phyloP scores from a whole-genome alignment of 2,888 invertebrate genomes.

The Sialis fuliginosa region DNA sequence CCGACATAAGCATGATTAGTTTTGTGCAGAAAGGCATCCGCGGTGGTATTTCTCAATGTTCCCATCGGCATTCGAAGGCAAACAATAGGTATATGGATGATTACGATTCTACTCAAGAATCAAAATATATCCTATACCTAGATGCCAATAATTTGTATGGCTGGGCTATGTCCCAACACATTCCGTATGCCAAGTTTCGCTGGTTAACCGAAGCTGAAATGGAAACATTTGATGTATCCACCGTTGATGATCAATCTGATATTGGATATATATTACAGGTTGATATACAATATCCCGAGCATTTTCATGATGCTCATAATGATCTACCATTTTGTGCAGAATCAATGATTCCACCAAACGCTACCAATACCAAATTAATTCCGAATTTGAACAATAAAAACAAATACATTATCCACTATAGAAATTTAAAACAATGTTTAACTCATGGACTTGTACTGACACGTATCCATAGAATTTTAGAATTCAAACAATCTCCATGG shows the following conservation, averaged over 20 bases:
- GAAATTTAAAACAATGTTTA: slow-evolving; percentile 14
- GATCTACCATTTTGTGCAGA: slow-evolving; percentile 16
- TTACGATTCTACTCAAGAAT: slow-evolving; percentile 13
- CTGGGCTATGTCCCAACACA: slow-evolving; percentile 11
- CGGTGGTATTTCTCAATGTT: slow-evolving; percentile 17
- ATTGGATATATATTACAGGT: slow-evolving; percentile 22
- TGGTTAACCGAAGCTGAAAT: slow-evolving; percentile 12
- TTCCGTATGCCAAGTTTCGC: slow-evolving; percentile 15
- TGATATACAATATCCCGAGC: slow-evolving; percentile 22
- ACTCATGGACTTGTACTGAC: slow-evolving; percentile 13
- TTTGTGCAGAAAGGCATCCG: slow-evolving; percentile 17
- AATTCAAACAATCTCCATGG: slow-evolving; percentile 21
- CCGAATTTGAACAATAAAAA: slow-evolving; percentile 12
- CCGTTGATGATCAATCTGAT: slow-evolving; percentile 9
- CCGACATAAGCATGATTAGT: slow-evolving; percentile 18
- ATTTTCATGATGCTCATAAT: slow-evolving; percentile 18
- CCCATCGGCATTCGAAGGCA: slow-evolving; percentile 15
- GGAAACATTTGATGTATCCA: not conserved
- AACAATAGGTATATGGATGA: slow-evolving; percentile 19
- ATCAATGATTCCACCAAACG: slow-evolving; percentile 9
- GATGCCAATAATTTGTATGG: slow-evolving; percentile 17
- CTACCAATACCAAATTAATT: slow-evolving; percentile 10
- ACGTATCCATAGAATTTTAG: slow-evolving; percentile 17
- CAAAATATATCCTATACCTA: slow-evolving; percentile 14
- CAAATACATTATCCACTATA: slow-evolving; percentile 15